Evolutionary conservation across 2,888 invertebrate species (phyloP).

Genomic region (Apocheima hispidaria): DNA sequence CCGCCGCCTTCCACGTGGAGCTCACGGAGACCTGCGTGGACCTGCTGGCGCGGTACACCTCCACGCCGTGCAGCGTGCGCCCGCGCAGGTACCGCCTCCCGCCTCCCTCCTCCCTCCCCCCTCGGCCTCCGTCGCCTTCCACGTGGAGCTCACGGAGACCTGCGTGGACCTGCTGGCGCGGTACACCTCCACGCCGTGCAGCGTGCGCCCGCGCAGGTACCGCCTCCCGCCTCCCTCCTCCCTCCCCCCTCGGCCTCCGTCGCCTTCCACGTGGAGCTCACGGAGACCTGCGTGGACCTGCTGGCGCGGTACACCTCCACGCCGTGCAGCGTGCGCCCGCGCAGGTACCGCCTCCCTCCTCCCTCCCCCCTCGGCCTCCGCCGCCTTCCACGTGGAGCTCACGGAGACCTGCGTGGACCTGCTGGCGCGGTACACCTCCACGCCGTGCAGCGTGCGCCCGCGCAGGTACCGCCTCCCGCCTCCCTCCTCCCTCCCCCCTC

Average conservation of each 20-base stretch:
- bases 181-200: constrained; percentile 73
- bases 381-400: constrained; percentile 94
- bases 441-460: constrained; percentile 81
- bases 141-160: constrained; percentile 97
- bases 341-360: constrained; percentile 39
- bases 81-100: constrained; percentile 90
- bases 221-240: too few relatives aligned
- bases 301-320: constrained; percentile 52
- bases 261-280: too few relatives aligned
- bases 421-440: constrained; percentile 78
- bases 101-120: too few relatives aligned
- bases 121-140: constrained; percentile 88
- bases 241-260: too few relatives aligned
- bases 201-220: constrained; percentile 88
- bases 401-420: constrained; percentile 96
- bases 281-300: too few relatives aligned
- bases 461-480: constrained; percentile 90
- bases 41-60: constrained; percentile 79
- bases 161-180: constrained; percentile 90
- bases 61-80: constrained; percentile 74
- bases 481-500: too few relatives aligned
- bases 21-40: constrained; percentile 97
- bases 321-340: constrained; percentile 61
- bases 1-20: constrained; percentile 93
- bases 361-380: constrained; percentile 80